Conservation (phyloP, 1,140 invertebrate species). For the Laupala kohalensis region DNA sequence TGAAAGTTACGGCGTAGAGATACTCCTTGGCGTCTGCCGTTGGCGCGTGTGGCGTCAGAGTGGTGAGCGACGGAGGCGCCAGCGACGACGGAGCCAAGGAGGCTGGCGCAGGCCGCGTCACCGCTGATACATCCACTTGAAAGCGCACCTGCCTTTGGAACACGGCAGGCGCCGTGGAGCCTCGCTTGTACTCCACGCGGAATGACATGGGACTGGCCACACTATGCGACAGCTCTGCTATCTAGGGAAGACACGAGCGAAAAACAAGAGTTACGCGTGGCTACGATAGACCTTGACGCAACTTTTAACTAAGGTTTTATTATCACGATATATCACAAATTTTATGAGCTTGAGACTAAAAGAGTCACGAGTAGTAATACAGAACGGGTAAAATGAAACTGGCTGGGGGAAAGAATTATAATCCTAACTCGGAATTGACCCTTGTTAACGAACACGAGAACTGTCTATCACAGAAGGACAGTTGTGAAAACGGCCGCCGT, state of each 20-base stretch:
- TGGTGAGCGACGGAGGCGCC: neutral
- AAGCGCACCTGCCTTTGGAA: conserved; percentile 93
- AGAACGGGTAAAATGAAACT: too few relatives aligned
- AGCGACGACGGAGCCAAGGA: neutral
- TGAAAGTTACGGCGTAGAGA: conserved; percentile 89
- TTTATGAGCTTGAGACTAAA: too few relatives aligned
- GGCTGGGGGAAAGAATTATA: too few relatives aligned
- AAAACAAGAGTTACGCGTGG: too few relatives aligned
- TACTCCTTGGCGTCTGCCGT: conserved; percentile 58
- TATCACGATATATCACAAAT: too few relatives aligned
- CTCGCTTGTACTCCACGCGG: conserved; percentile 91
- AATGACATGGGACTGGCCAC: conserved; percentile 97
- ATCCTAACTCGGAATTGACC: too few relatives aligned
- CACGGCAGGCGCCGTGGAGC: conserved; percentile 82
- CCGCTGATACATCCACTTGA: conserved; percentile 68
- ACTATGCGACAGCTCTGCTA: conserved; percentile 94
- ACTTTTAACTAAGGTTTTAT: too few relatives aligned
- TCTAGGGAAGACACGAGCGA: conserved; percentile 50
- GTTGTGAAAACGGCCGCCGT: too few relatives aligned
- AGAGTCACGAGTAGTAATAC: too few relatives aligned
- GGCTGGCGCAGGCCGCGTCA: conserved; percentile 47
- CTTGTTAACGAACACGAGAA: too few relatives aligned
- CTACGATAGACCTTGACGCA: too few relatives aligned
- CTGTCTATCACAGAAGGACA: too few relatives aligned
- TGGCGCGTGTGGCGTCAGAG: conserved; percentile 18